Evolutionary conservation across 2,113 vertebrate genomes (phyloP), one percentile per base, ranked within the genome.

Genomic region (Macroglossus sobrinus): DNA sequence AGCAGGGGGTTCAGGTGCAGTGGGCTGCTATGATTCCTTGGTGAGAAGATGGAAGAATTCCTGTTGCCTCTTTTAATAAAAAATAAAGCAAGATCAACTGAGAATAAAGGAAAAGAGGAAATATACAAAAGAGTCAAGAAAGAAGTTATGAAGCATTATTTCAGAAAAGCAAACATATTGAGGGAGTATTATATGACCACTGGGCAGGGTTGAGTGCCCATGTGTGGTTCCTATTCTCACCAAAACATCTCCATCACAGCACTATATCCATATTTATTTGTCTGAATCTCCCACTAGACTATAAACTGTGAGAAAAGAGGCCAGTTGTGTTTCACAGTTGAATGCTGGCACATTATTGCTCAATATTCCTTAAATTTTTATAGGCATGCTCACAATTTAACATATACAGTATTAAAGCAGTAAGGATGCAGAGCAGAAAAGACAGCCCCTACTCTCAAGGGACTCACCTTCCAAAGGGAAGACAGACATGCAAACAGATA

Each of bases 71-170:
- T 93, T 80, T 59, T 63, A 86, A 38, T 79, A 94, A 93, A 93
- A 84, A 33, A 88, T 47, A 90, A 96, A 96, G 38, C 30, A 90
- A 87, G 47, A 87, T 50, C 61, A 71, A 84, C 61, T 86, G 47
- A 92, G 18, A 92, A 96, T 40, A 84, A 38, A 88, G 72, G 22
- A 64, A 91, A 91, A 76, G 15, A 80, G 8, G 18, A 94, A 78
- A 93, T 26, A 78, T 0, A 74, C 43, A 79, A 38, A 8, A 47
- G 11, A 47, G 8, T 57, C 40, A 30, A 74, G 8, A 76, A 57
- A 79, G 50, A 94, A 81, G 55, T 78, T 85, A n/a, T n/a, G 0
- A 89, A 78, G 84, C 50, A 35, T 78, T 78, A 63, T 64, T 79
- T 93, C 53, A 10, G 68, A 38, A 94, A 93, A 92, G 38, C 9